A percentile compares a stretch with the other conserved stretches of the same genome.
These are phyloP conservation scores for Alethe diademata DNA, from an alignment of 2,113 vertebrate species.

Conservation along the genomic window DNA sequence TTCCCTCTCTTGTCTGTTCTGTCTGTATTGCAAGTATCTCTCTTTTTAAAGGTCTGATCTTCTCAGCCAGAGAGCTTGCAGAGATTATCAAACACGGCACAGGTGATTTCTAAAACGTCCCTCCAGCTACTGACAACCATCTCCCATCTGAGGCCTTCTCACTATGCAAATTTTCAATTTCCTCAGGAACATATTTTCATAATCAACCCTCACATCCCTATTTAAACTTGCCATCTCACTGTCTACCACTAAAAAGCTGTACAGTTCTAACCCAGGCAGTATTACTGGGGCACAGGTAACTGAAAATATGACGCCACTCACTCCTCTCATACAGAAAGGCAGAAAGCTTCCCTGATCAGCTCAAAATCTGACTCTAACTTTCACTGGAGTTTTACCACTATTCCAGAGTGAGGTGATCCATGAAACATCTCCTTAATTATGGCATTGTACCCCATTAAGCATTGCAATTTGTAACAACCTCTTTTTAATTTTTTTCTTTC, in stretches of 20 bases:
- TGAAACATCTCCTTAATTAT: background rate
- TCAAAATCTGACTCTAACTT: background rate
- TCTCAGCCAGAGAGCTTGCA: background rate
- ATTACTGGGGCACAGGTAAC: background rate
- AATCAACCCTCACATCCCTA: background rate
- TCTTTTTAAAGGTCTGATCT: background rate
- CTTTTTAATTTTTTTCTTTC: background rate
- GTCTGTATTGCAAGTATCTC: background rate
- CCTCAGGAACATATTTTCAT: background rate
- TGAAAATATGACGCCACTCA: background rate
- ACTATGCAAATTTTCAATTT: conserved; percentile 3
- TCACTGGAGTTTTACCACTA: background rate
- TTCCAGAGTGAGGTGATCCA: background rate
- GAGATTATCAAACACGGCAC: background rate
- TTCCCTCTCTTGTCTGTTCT: background rate
- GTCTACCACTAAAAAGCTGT: background rate
- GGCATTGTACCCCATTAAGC: background rate
- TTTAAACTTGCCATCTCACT: background rate
- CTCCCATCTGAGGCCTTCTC: background rate
- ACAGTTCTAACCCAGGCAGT: background rate
- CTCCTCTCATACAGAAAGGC: background rate
- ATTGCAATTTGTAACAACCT: fast-evolving
- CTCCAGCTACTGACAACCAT: background rate
- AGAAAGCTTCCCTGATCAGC: background rate
- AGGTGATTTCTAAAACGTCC: conserved; percentile 1